Base-by-base conservation (phyloP, 2,113 vertebrate genomes). In the Epinephelus cyanopodus region DNA sequence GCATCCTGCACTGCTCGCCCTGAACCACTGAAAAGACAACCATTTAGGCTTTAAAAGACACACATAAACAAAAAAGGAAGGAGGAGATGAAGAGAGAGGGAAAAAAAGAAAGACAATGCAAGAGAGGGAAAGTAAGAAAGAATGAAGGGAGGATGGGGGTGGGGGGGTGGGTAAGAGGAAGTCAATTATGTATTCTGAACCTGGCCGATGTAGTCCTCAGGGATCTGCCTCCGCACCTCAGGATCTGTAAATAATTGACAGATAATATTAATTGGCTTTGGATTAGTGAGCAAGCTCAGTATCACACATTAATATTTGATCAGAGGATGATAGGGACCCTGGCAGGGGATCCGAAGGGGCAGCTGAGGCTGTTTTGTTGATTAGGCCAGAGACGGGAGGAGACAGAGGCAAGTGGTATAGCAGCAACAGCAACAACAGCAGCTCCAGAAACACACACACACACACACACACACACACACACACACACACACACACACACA, bases 181-280 rank as follows among this genome's bases (percentile, higher is more conserved):
- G 95, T 98, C 97, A 99, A 99, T 99, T 99, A 98, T 95, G 94
- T 96, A 98, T 99, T 98, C 97, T 97, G 96, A 98, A 98, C 97
- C 97, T 99, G 97, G 97, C 98, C 97, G 96, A 97, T 97, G 96
- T 96, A 96, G 95, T 98, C 98, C 96, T 97, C 92, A n/a, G 97
- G 97, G 98, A 98, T 96, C 96, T 96, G 96, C 96, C 97, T 97
- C 96, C 96, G 95, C 97, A 99, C 97, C 97, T 99, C 97, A 98
- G 97, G 97, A 99, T 98, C 97, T 98, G 97, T 99, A 98, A 99
- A 99, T 99, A 99, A 99, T 99, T 99, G 98, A 99, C 98, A 99
- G 98, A 99, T 99, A 98, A 99, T 99, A 99, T 99, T 99, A 99
- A 99, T 99, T 99, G 98, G 98, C 97, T 98, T 98, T 99, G 98